Evolutionary conservation across 2,113 vertebrate genomes (phyloP).

Genomic region (Corythoichthys intestinalis): DNA sequence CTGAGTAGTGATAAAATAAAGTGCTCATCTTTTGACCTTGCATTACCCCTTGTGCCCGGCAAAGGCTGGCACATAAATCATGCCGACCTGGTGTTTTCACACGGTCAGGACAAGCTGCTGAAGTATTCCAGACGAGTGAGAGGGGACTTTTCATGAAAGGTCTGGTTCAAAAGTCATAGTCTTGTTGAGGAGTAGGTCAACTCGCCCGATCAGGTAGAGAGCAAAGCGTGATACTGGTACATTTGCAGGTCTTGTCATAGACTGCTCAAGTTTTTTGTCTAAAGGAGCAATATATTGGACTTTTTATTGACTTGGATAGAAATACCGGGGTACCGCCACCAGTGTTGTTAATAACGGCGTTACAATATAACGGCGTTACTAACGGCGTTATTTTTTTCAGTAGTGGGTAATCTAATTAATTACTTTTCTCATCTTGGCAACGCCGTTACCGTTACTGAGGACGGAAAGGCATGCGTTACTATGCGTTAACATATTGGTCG

Average conservation of each 20-base stretch:
- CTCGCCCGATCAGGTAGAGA: background rate
- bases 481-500: too few species aligned
- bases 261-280: background rate
- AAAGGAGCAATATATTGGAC: background rate
- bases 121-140: constrained; percentile 36
- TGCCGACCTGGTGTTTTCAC: constrained; percentile 4
- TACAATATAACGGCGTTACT: too few species aligned
- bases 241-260: background rate
- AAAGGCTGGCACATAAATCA: constrained; percentile 47
- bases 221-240: background rate
- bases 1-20: constrained; percentile 17
- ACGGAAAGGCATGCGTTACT: too few species aligned
- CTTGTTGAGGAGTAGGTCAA: constrained; percentile 20
- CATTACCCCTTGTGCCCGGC: constrained; percentile 28
- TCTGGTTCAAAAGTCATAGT: constrained; percentile 22
- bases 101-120: constrained; percentile 23
- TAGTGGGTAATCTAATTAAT: too few species aligned
- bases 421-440: too few species aligned
- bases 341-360: too few species aligned
- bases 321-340: background rate
- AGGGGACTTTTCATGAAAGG: background rate
- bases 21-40: constrained; percentile 45
- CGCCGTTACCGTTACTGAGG: too few species aligned
- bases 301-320: background rate
- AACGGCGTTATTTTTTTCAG: too few species aligned